Evolutionary conservation across 2,888 invertebrate species (phyloP).

Genomic region (Chrysina gloriosa): DNA sequence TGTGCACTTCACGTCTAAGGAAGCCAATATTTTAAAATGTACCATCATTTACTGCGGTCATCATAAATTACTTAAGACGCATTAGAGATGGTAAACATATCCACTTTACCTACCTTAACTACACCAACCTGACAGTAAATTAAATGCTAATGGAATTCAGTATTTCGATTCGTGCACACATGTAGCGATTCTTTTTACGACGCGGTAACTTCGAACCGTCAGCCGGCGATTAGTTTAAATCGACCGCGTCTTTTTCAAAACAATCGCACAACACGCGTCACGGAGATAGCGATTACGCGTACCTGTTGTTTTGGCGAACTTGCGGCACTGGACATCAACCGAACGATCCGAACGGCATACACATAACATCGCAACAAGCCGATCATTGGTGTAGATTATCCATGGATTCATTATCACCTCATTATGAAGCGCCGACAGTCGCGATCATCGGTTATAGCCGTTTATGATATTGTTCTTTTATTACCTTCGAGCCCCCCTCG

Average conservation of each 20-base stretch:
- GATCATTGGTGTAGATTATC: conserved; percentile 61
- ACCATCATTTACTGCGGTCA: too few species aligned
- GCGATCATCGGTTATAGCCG: conserved; percentile 34
- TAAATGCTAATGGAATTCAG: too few species aligned
- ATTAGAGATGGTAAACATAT: too few species aligned
- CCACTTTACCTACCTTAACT: too few species aligned
- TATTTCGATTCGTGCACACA: too few species aligned
- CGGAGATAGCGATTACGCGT: conserved; percentile 41
- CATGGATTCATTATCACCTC: conserved; percentile 61
- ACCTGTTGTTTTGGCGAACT: conserved; percentile 54
- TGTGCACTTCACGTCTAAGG: too few species aligned
- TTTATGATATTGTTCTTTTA: conserved; percentile 33
- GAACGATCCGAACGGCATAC: conserved; percentile 27
- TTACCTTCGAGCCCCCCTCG: conserved; percentile 18
- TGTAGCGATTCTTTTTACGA: background rate
- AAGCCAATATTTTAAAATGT: too few species aligned
- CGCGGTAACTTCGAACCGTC: background rate
- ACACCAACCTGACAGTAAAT: too few species aligned
- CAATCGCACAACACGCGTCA: background rate
- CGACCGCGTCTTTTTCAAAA: conserved; percentile 1
- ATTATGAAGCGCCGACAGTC: conserved; percentile 52
- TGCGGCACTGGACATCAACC: conserved; percentile 45
- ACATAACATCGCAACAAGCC: conserved; percentile 59
- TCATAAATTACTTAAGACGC: too few species aligned
- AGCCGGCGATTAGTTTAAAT: background rate